Evolutionary conservation across 2,888 invertebrate species (phyloP).

Genomic region (Xestobium rufovillosum): DNA sequence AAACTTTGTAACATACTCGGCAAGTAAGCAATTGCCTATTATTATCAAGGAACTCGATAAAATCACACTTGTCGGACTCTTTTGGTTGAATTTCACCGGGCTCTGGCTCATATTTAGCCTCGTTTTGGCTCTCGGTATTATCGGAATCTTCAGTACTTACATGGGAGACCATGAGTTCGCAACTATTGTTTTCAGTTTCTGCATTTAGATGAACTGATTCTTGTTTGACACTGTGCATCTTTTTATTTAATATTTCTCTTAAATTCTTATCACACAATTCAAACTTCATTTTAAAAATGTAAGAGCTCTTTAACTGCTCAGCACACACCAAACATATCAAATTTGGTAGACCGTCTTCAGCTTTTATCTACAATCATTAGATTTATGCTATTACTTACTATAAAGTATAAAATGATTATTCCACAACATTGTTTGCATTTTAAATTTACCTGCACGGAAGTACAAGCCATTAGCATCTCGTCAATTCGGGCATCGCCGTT

Average conservation of each 20-base stretch:
- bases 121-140: neutral
- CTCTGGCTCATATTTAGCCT: constrained; percentile 4
- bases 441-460: constrained; percentile 41
- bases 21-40: constrained; percentile 39
- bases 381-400: constrained; percentile 2
- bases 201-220: constrained; percentile 5
- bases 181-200: constrained; percentile 5
- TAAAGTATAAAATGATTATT: constrained; percentile 8
- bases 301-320: constrained; percentile 35
- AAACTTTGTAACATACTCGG: constrained; percentile 37
- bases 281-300: constrained; percentile 38
- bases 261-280: constrained; percentile 36
- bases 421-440: constrained; percentile 1
- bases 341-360: constrained; percentile 38
- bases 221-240: constrained; percentile 31
- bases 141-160: no score
- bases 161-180: no score
- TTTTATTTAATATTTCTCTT: constrained; percentile 32
- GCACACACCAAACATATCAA: constrained; percentile 38
- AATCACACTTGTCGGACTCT: constrained; percentile 25
- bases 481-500: constrained; percentile 40
- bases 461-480: constrained; percentile 46
- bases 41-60: constrained; percentile 38
- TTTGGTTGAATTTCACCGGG: constrained; percentile 13
- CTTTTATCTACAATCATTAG: constrained; percentile 34